Evolutionary conservation across 37 sponge, comb jelly and placozoan genomes (phyloP).

Genomic region (Cliona cf. orientalis): DNA sequence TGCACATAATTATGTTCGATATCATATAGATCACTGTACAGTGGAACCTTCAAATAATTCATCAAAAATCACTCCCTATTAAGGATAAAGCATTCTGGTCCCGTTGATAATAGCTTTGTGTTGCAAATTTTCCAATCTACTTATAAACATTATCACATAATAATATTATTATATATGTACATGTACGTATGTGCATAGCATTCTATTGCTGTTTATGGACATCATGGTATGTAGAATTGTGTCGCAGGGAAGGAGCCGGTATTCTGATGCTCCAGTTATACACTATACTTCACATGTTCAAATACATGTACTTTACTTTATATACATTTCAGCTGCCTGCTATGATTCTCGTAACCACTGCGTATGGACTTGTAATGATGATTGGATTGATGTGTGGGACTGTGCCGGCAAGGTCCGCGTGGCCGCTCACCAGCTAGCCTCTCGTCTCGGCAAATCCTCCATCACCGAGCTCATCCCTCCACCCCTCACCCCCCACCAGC

Average conservation of each 20-base stretch:
- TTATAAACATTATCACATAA: no score
- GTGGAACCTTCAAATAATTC: neutral
- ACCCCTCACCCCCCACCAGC: neutral
- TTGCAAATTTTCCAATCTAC: no score
- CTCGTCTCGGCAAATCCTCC: constrained; percentile 37
- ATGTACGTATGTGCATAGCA: no score
- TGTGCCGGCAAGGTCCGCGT: constrained; percentile 56
- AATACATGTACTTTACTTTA: no score
- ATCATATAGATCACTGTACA: neutral
- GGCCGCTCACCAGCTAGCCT: constrained; percentile 59
- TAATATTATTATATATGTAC: no score
- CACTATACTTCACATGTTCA: no score
- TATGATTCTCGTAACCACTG: constrained; percentile 84
- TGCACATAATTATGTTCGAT: neutral
- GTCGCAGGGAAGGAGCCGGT: no score
- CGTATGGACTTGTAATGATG: constrained; percentile 83
- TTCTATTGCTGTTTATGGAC: no score
- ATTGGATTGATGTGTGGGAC: constrained; percentile 88
- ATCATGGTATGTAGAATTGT: no score
- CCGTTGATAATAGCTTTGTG: no score
- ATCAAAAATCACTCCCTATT: neutral
- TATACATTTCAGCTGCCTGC: constrained; percentile 78
- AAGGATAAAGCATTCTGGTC: no score
- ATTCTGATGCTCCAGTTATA: no score
- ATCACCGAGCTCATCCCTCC: constrained; percentile 45